A percentile compares a stretch with the other conserved stretches of the same genome.
Conservation (phyloP, 2,113 vertebrate genomes). For the Melanocharis versteri region DNA sequence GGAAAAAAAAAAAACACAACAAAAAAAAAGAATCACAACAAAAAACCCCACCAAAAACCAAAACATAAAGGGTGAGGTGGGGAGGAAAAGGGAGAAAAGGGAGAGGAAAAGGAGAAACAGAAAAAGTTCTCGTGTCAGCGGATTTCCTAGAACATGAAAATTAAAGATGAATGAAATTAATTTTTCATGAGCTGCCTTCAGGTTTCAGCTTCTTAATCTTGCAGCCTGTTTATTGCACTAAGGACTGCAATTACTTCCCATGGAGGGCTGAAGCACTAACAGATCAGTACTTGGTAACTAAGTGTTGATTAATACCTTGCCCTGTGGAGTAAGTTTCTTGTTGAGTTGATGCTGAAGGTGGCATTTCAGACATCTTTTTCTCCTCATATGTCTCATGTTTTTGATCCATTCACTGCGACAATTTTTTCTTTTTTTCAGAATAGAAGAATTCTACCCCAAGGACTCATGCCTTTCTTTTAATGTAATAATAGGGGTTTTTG, state of each 20-base stretch:
- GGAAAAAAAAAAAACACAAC: too few species aligned
- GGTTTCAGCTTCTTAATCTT: constrained; percentile 46
- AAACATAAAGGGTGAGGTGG: too few species aligned
- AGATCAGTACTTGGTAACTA: not conserved
- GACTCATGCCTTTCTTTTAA: not conserved
- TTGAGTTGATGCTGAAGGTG: not conserved
- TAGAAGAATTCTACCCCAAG: not conserved
- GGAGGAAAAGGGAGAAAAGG: not conserved
- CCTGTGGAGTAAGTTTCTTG: not conserved
- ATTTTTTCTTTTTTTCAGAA: not conserved
- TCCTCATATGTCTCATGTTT: not conserved
- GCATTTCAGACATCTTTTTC: not conserved
- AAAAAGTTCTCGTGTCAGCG: not conserved
- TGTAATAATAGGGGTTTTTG: fast-evolving
- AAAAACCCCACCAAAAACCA: not conserved
- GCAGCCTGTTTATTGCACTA: constrained; percentile 34
- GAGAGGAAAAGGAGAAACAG: not conserved
- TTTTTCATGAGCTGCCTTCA: constrained; percentile 64
- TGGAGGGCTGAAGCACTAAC: constrained; percentile 1
- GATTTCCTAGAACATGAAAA: constrained; percentile 48
- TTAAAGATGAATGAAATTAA: constrained; percentile 64
- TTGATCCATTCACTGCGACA: not conserved
- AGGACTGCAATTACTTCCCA: not conserved
- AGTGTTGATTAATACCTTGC: constrained; percentile 37
- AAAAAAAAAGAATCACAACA: not conserved